These are phyloP conservation scores for Columba guinea DNA, from an alignment of 2,797 vertebrate genomes.

Conservation along the genomic window DNA sequence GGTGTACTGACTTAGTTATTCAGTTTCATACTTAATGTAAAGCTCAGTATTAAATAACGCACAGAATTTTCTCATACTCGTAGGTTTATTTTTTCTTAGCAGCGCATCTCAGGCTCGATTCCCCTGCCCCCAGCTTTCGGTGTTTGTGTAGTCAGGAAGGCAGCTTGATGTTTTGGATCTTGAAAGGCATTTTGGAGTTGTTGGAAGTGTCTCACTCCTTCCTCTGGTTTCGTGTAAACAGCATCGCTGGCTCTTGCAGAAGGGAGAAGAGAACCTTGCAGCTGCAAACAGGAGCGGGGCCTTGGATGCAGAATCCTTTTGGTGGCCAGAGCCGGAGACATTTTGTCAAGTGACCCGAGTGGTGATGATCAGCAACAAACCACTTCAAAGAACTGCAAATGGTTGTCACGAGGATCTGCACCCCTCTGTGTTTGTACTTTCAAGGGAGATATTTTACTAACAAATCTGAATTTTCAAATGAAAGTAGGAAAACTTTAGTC, in stretches of 20 bases:
- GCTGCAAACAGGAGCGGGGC: neutral
- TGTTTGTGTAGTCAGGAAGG: constrained; percentile 31
- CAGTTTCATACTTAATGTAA: neutral
- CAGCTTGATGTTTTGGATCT: constrained; percentile 31
- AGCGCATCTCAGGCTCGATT: neutral
- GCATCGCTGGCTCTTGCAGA: constrained; percentile 29
- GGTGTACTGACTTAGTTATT: neutral
- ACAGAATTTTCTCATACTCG: neutral
- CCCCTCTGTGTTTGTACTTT: neutral
- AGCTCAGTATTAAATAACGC: neutral
- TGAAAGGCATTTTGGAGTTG: constrained; percentile 21
- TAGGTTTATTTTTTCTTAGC: neutral
- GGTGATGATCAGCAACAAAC: neutral
- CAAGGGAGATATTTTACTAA: neutral
- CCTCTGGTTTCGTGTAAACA: constrained; percentile 41
- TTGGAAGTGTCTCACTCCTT: constrained; percentile 37
- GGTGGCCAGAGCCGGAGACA: neutral
- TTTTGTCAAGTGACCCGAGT: neutral
- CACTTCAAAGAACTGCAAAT: neutral
- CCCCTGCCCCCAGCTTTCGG: neutral
- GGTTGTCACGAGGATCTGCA: neutral
- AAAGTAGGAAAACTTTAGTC: neutral
- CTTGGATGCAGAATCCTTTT: fast-evolving
- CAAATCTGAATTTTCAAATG: neutral
- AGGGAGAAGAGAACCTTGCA: constrained; percentile 10